Evolutionary conservation across 2,113 vertebrate species (phyloP).

Genomic region (Leuciscus idus): DNA sequence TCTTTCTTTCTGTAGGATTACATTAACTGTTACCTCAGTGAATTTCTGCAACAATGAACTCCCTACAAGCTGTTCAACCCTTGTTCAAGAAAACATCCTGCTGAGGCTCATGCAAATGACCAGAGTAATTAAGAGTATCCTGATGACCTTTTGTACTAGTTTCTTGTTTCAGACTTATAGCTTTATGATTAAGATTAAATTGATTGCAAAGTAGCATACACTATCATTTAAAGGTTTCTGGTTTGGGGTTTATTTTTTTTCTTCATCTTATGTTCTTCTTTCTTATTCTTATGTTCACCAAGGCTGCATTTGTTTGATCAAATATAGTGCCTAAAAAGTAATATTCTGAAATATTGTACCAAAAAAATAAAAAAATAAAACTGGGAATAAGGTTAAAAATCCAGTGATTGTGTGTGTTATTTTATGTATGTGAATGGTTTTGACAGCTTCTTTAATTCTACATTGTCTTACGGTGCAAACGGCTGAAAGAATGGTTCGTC

Average conservation of each 20-base stretch:
- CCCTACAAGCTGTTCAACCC: background rate
- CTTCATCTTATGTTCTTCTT: no score
- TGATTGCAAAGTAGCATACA: no score
- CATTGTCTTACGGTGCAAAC: background rate
- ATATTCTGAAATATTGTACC: background rate
- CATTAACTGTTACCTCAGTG: background rate
- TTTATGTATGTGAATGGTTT: background rate
- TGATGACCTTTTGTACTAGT: background rate
- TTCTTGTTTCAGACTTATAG: background rate
- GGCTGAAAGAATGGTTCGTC: no score
- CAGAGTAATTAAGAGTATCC: background rate
- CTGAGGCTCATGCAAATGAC: background rate
- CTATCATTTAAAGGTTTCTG: no score
- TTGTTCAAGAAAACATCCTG: background rate
- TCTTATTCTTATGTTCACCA: background rate
- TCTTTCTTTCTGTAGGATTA: background rate
- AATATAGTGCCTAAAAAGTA: background rate
- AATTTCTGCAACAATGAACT: background rate
- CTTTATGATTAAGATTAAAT: background rate
- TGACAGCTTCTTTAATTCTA: background rate
- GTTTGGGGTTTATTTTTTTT: no score
- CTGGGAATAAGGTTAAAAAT: background rate
- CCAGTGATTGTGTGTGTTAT: background rate
- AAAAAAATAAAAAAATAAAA: background rate
- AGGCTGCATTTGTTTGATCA: background rate